Evolutionary conservation across 2,888 invertebrate species (phyloP).

Genomic region (Ctena decussata): DNA sequence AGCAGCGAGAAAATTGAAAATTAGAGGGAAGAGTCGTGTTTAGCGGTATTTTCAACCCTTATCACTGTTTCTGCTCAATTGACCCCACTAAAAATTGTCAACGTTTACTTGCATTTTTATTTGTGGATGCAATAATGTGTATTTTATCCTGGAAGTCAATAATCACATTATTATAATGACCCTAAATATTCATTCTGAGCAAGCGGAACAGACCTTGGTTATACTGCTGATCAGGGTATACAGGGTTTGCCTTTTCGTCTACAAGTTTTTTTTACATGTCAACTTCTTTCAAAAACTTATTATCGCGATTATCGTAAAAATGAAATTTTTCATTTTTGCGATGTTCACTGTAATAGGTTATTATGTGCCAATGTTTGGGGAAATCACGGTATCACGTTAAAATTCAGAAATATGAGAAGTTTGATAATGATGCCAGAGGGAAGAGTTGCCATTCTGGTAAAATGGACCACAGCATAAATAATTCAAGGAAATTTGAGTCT

Average conservation of each 20-base stretch:
- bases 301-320: too few species aligned
- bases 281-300: too few species aligned
- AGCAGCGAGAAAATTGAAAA: slow-evolving; percentile 3
- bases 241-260: too few species aligned
- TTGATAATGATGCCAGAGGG: neutral
- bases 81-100: neutral
- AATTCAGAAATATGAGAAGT: neutral
- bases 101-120: neutral
- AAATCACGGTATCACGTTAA: too few species aligned
- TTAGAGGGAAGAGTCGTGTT: neutral
- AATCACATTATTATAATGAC: neutral
- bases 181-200: too few species aligned
- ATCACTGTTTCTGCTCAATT: neutral
- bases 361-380: too few species aligned
- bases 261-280: too few species aligned
- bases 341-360: too few species aligned
- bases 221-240: too few species aligned
- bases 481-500: neutral
- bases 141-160: neutral
- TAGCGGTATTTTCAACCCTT: neutral
- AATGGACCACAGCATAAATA: neutral
- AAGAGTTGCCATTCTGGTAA: neutral
- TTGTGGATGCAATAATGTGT: neutral
- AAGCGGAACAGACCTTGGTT: too few species aligned
- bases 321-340: too few species aligned